Percentiles rank a stretch among this genome's conserved stretches.
Evolutionary conservation across 2,888 invertebrate species (phyloP).

Genomic region (Punctoribates punctum): DNA sequence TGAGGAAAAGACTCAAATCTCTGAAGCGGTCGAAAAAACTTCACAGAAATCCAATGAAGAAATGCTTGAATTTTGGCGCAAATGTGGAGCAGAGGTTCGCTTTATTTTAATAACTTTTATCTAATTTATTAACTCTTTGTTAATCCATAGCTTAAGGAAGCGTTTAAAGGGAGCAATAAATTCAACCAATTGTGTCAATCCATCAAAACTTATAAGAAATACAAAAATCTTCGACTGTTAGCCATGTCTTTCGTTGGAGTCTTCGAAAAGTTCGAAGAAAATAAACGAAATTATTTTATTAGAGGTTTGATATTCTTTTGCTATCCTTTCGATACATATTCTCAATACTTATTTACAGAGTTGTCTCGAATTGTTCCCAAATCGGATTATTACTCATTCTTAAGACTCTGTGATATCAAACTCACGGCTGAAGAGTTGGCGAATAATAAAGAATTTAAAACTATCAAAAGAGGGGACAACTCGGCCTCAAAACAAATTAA

Average conservation of each 20-base stretch:
- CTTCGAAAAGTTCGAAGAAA: not conserved
- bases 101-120: not conserved
- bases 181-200: constrained; percentile 20
- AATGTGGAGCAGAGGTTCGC: constrained; percentile 1
- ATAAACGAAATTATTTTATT: constrained; percentile 19
- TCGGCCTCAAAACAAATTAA: not conserved
- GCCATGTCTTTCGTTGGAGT: constrained; percentile 1
- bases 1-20: not conserved
- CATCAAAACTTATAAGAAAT: constrained; percentile 21
- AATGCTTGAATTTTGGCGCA: constrained; percentile 2
- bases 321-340: not conserved
- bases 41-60: not conserved
- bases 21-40: not conserved
- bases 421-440: not conserved
- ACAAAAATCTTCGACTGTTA: not conserved
- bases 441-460: constrained; percentile 7
- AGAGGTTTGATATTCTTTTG: constrained; percentile 21
- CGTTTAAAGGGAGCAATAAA: not conserved
- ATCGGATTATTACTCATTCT: not conserved
- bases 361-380: constrained; percentile 22
- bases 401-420: constrained; percentile 16
- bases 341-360: constrained; percentile 1
- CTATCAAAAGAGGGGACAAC: not conserved
- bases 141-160: not conserved
- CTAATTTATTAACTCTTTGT: not conserved